Evolutionary conservation across 2,888 invertebrate genomes (phyloP), one percentile per base, ranked within the genome.

Genomic region (Callimorpha dominula): DNA sequence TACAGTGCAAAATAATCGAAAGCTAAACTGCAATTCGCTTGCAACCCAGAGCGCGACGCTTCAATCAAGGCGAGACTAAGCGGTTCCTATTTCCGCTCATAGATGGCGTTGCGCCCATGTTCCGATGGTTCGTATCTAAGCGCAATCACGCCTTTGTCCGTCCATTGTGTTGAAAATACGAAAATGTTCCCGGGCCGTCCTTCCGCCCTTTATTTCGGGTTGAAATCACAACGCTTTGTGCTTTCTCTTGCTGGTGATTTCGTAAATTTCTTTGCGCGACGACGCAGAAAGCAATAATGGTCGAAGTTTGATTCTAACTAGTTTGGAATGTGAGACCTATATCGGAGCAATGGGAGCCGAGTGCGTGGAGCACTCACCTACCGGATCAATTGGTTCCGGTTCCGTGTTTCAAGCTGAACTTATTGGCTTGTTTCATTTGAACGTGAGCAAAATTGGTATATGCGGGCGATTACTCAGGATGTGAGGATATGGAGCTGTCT

Each of bases 21-120:
- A 75, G 72, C 68, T 72, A 78, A 82, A 78, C 77, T 81, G 82
- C 81, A 84, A 79, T 81, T 80, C 76, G 40, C 60, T 76, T 84
- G 82, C 81, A 83, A 71, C 52, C 42, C 70, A 70, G 77, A 73
- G 70, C 71, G 71, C 77, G 75, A 74, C 73, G 84, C 83, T 87
- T 86, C 89, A 91, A 91, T 90, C 90, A 88, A 84, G 80, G 84
- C 82, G 81, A 79, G 86, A 86, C 89, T 91, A 93, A 94, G 92
- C 91, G 92, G 89, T 94, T 88, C 92, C 89, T 86, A 93, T 94
- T 94, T 94, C 94, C 94, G 90, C 84, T 82, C 85, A 87, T 88
- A 95, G 95, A 94, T 95, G 95, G 92, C 93, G 91, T 82, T 90
- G 89, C 81, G 80, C 81, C 86, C 78, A 87, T 84, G 83, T 82